These are phyloP conservation scores for Tigriopus japonicus DNA, from an alignment of 1,140 invertebrate genomes.

Conservation along the genomic window DNA sequence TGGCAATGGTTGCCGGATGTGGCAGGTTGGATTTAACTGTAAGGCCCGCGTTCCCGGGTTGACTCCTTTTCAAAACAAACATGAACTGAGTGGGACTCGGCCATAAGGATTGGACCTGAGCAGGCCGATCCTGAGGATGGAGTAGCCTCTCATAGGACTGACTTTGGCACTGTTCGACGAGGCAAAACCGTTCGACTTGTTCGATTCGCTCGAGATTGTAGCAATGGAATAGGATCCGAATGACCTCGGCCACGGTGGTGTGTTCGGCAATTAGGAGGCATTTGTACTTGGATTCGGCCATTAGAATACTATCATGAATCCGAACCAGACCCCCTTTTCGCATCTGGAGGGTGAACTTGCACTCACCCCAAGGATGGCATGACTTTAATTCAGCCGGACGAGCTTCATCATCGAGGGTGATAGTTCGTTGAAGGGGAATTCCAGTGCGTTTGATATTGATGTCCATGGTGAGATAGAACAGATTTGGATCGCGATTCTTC, in stretches of 20 bases:
- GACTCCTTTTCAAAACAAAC: slow-evolving; percentile 19
- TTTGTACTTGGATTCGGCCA: slow-evolving; percentile 79
- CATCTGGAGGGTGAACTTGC: slow-evolving; percentile 66
- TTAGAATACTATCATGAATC: slow-evolving; percentile 70
- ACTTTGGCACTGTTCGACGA: neutral
- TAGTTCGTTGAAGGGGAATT: slow-evolving; percentile 43
- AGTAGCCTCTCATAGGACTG: slow-evolving; percentile 19
- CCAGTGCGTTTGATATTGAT: slow-evolving; percentile 30
- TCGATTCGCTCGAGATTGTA: slow-evolving; percentile 27
- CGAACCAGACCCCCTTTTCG: slow-evolving; percentile 64
- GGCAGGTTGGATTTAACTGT: too few species aligned
- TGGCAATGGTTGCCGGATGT: too few species aligned
- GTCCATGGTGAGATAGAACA: slow-evolving; percentile 83
- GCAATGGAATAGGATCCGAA: slow-evolving; percentile 62
- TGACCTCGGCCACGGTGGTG: slow-evolving; percentile 71
- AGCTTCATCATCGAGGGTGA: slow-evolving; percentile 68
- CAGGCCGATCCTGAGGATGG: slow-evolving; percentile 20
- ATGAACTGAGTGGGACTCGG: slow-evolving; percentile 19
- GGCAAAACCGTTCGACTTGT: neutral
- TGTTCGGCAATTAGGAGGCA: slow-evolving; percentile 66
- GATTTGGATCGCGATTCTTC: slow-evolving; percentile 68
- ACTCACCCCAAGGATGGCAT: slow-evolving; percentile 73
- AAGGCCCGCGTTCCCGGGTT: too few species aligned
- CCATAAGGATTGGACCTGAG: slow-evolving; percentile 22
- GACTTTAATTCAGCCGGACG: slow-evolving; percentile 67